Evolutionary conservation across 1,140 invertebrate genomes (phyloP).

Genomic region (Andricus grossulariae): DNA sequence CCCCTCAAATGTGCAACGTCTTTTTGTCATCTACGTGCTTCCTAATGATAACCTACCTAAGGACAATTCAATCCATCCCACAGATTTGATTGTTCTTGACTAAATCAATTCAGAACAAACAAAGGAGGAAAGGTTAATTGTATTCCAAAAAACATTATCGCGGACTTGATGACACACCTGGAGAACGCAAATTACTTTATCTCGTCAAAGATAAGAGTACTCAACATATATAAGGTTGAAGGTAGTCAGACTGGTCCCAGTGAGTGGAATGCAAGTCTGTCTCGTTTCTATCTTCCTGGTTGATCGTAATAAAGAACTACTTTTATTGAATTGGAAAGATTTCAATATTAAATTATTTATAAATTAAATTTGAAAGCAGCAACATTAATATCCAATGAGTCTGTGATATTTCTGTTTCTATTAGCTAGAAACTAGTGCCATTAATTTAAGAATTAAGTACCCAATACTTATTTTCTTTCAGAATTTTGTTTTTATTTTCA

Average conservation of each 20-base stretch:
- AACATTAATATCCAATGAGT: not conserved
- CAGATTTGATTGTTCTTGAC: too few species aligned
- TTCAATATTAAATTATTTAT: not conserved
- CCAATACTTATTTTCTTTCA: too few species aligned
- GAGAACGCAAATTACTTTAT: constrained; percentile 52
- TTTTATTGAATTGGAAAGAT: not conserved
- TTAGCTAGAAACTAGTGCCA: too few species aligned
- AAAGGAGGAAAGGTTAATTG: too few species aligned
- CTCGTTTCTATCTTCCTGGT: constrained; percentile 52
- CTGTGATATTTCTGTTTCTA: too few species aligned
- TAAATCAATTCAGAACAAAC: too few species aligned
- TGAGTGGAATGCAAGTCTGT: constrained; percentile 51
- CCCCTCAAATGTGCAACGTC: too few species aligned
- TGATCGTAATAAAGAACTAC: constrained; percentile 42
- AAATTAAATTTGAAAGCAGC: constrained; percentile 8
- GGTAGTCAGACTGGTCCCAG: constrained; percentile 41
- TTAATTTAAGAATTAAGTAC: too few species aligned
- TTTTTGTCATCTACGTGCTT: too few species aligned
- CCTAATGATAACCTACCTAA: too few species aligned
- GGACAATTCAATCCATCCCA: too few species aligned
- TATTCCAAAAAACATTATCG: not conserved
- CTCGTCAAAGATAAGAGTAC: constrained; percentile 43
- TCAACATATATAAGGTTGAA: constrained; percentile 45
- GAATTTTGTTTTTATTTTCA: too few species aligned
- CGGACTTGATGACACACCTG: constrained; percentile 41